Percentiles rank a stretch among this genome's conserved stretches.
phyloP scores from a whole-genome alignment of 2,113 vertebrate genomes.

The Calidris pygmaea region DNA sequence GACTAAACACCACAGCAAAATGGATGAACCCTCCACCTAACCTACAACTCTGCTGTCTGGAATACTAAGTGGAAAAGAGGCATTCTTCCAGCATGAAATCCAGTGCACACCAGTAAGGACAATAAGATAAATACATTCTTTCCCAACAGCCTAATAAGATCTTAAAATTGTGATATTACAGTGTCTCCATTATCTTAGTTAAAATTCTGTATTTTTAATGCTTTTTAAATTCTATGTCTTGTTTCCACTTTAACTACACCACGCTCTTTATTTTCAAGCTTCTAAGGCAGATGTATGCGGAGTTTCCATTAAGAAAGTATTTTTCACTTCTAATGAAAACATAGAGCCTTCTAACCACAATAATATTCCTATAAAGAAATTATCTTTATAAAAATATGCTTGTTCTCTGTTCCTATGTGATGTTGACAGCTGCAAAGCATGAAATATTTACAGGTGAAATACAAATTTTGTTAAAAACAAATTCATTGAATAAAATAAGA shows the following conservation, averaged over 20 bases:
- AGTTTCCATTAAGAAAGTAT: not conserved
- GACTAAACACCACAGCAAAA: not conserved
- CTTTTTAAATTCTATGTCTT: not conserved
- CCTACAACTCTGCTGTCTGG: not conserved
- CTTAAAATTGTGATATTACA: not conserved
- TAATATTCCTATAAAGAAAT: not conserved
- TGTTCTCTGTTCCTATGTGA: not conserved
- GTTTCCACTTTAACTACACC: not conserved
- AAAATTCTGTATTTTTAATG: not conserved
- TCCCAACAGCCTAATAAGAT: not conserved
- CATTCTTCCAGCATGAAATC: constrained; percentile 3
- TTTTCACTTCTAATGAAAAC: not conserved
- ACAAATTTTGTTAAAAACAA: not conserved
- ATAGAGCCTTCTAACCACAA: not conserved
- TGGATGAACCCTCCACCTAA: constrained; percentile 19
- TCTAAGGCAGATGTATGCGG: not conserved
- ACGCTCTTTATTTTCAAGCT: not conserved
- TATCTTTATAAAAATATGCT: not conserved
- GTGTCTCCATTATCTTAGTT: not conserved
- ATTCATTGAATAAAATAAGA: not conserved
- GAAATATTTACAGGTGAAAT: not conserved
- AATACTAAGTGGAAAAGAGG: not conserved
- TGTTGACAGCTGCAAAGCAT: not conserved
- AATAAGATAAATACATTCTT: constrained; percentile 28
- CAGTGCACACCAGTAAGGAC: constrained; percentile 40